A percentile compares a stretch with the other conserved stretches of the same genome.
phyloP scores from a whole-genome alignment of 2,888 invertebrate species.

The Eupithecia inturbata region DNA sequence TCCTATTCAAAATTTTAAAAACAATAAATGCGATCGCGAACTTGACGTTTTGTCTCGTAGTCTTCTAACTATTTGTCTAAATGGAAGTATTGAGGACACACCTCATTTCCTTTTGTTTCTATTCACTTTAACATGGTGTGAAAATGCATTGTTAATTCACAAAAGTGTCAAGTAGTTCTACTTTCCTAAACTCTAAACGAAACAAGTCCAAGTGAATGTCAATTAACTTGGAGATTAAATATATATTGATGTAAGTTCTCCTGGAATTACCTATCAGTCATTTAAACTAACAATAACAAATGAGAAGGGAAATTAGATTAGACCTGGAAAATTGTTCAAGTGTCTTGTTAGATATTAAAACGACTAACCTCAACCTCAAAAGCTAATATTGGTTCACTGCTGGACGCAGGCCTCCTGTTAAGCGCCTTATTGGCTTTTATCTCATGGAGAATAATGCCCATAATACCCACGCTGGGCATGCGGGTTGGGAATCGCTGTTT shows the following conservation, averaged over 20 bases:
- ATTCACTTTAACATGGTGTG: slow-evolving; percentile 77
- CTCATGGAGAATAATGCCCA: no score
- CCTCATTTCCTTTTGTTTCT: slow-evolving; percentile 74
- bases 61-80: slow-evolving; percentile 69
- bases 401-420: no score
- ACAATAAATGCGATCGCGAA: slow-evolving; percentile 73
- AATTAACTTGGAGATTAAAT: slow-evolving; percentile 43
- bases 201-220: slow-evolving; percentile 64
- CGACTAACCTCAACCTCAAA: no score
- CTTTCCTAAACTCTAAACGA: slow-evolving; percentile 74
- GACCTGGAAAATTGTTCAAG: background rate
- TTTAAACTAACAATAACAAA: slow-evolving; percentile 20
- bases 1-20: slow-evolving; percentile 60
- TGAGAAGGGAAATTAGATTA: background rate
- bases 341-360: background rate
- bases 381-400: no score
- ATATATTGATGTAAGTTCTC: slow-evolving; percentile 43
- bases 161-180: slow-evolving; percentile 78
- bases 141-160: slow-evolving; percentile 75
- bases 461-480: no score
- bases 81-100: slow-evolving; percentile 80
- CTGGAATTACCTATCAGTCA: slow-evolving; percentile 21
- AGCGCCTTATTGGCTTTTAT: no score
- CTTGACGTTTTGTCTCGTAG: slow-evolving; percentile 78
- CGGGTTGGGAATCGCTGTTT: no score